These are phyloP conservation scores for Cosmopolites sordidus DNA, from an alignment of 2,888 invertebrate species.

Conservation along the genomic window DNA sequence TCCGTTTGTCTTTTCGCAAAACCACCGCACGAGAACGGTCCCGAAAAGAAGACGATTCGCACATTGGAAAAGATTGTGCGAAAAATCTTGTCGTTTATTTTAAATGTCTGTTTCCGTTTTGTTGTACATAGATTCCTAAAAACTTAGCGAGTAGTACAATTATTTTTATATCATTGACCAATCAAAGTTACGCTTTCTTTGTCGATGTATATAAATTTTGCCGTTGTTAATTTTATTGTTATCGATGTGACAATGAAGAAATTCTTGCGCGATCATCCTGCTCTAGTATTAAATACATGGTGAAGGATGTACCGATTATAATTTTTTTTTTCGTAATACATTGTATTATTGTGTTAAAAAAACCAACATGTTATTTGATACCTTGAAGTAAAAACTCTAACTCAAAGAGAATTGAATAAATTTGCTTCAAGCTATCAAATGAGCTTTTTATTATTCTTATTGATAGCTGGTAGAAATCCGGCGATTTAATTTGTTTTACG, in stretches of 20 bases:
- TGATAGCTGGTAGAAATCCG: not conserved
- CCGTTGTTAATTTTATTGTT: conserved; percentile 49
- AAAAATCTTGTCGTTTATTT: not conserved
- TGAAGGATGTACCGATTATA: conserved; percentile 46
- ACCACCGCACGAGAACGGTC: not conserved
- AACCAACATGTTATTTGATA: too few species aligned
- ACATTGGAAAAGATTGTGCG: conserved; percentile 8
- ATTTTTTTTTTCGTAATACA: not conserved
- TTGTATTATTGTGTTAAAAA: too few species aligned
- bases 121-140: conserved; percentile 34
- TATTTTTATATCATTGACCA: conserved; percentile 52
- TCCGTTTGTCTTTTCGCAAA: not conserved
- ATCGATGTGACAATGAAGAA: conserved; percentile 40
- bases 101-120: conserved; percentile 23
- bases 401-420: too few species aligned
- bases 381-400: too few species aligned
- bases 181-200: conserved; percentile 49
- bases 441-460: not conserved
- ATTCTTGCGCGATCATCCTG: conserved; percentile 40
- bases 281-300: conserved; percentile 45
- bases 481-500: not conserved
- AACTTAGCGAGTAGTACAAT: conserved; percentile 41
- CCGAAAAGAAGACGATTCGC: not conserved
- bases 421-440: not conserved
- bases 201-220: conserved; percentile 50